Evolutionary conservation across 2,797 vertebrate species (phyloP).

Genomic region (Parambassis ranga): DNA sequence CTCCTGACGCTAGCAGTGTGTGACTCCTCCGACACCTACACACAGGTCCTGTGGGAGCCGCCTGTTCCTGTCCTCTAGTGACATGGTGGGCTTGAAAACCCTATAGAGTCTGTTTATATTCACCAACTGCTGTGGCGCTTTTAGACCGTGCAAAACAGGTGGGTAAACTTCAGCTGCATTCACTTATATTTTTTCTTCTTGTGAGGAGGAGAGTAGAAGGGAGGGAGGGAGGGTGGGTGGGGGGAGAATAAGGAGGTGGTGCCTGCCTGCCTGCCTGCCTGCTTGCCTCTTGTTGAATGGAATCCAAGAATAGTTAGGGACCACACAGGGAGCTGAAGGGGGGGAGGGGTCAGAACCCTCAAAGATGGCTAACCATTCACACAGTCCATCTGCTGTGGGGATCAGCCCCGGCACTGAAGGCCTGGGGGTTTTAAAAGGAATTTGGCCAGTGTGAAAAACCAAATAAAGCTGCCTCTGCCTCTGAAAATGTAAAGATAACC

Average conservation of each 20-base stretch:
- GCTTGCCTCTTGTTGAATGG: slow-evolving; percentile 92
- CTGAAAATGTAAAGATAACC: slow-evolving; percentile 65
- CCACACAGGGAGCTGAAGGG: slow-evolving; percentile 91
- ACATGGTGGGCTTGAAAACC: slow-evolving; percentile 72
- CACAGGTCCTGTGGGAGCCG: slow-evolving; percentile 50
- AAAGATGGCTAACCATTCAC: slow-evolving; percentile 95
- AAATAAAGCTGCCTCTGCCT: slow-evolving; percentile 81
- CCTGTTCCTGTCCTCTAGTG: slow-evolving; percentile 56
- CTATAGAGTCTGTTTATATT: slow-evolving; percentile 78
- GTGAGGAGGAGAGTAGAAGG: slow-evolving; percentile 66
- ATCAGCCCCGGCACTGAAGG: slow-evolving; percentile 83
- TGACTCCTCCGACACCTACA: slow-evolving; percentile 51
- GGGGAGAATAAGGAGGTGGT: slow-evolving; percentile 76
- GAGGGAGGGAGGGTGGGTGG: slow-evolving; percentile 48
- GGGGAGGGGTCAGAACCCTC: slow-evolving; percentile 85
- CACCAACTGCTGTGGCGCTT: slow-evolving; percentile 78
- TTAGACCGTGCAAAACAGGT: slow-evolving; percentile 86
- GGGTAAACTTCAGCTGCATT: slow-evolving; percentile 89
- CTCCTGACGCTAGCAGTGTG: slow-evolving; percentile 27
- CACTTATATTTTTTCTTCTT: slow-evolving; percentile 79
- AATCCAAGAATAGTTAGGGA: slow-evolving; percentile 96
- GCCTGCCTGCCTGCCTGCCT: slow-evolving; percentile 77
- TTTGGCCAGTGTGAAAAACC: slow-evolving; percentile 86
- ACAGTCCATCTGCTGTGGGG: slow-evolving; percentile 95
- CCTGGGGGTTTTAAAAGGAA: slow-evolving; percentile 89